phyloP scores from a whole-genome alignment of 2,113 vertebrate genomes.

The Rhineura floridana region DNA sequence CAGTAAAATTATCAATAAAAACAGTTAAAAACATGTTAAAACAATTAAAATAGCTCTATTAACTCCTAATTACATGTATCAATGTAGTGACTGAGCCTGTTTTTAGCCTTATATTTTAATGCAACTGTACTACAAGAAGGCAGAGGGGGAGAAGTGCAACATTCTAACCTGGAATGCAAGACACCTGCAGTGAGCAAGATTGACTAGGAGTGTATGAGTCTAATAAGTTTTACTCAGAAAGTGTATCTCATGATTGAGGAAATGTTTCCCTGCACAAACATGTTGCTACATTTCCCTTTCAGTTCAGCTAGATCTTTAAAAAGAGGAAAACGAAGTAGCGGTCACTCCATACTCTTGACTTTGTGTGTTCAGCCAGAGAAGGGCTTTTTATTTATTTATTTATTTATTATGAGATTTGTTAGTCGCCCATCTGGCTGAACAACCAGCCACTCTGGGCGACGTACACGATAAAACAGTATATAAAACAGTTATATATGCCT shows the following conservation, averaged over 20 bases:
- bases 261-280: conserved; percentile 21
- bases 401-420: no score
- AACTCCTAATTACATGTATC: neutral
- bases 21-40: no score
- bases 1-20: no score
- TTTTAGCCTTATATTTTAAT: conserved; percentile 28
- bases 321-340: neutral
- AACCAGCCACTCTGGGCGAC: no score
- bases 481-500: no score
- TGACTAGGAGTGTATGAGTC: conserved; percentile 67
- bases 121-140: conserved; percentile 47
- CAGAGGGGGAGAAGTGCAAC: conserved; percentile 46
- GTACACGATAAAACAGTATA: no score
- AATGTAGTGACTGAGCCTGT: conserved; percentile 27
- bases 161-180: conserved; percentile 46
- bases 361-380: neutral
- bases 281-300: conserved; percentile 35
- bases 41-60: no score
- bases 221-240: conserved; percentile 66
- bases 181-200: conserved; percentile 65
- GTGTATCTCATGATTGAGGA: conserved; percentile 37
- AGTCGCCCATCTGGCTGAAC: no score
- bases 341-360: neutral
- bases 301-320: conserved; percentile 36
- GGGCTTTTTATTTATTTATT: no score